Evolutionary conservation across 2,113 vertebrate genomes (phyloP), one percentile per base, ranked within the genome.

Genomic region (Chaetodon trifascialis): DNA sequence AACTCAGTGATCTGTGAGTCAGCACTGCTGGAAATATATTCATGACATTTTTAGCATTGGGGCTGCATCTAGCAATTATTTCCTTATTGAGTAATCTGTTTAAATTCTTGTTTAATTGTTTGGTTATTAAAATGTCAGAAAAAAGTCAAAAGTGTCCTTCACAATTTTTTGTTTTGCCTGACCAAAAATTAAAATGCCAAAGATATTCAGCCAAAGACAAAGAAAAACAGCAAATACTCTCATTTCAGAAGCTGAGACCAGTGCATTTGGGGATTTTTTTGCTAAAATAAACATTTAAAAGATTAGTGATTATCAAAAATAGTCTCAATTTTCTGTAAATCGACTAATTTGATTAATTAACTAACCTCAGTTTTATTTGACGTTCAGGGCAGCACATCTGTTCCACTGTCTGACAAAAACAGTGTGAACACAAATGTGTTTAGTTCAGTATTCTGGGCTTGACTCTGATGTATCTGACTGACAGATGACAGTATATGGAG

Each of bases 401-500:
- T 60, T 69, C 5, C 49, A 30, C 34, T 42, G 36, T 40, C 46
- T 74, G 1, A 62, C 49, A 30, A 49, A 14, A 51, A n/a, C n/a
- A n/a, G 70, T 15, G 9, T 4, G 36, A 4, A 62, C n/a, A n/a
- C n/a, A n/a, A n/a, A n/a, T n/a, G n/a, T n/a, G 2, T 76, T 46
- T 79, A 23, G 15, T n/a, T 66, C 9, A 40, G 8, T 56, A 16
- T 49, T 77, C 16, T 79, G 44, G 19, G 56, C 63, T 9, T 79
- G 38, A 69, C 44, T 56, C n/a, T n/a, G 5, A 60, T 80, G 25
- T 38, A 16, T 87, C n/a, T 83, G 44, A 21, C 8, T 70, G 82
- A 79, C 93, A 99, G 98, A 99, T 99, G 98, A 99, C 97, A 0
- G 93, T 97, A 47, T 99, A 97, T 0, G 98, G 98, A 1, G 98